Evolutionary conservation across 2,888 invertebrate genomes (phyloP).

Genomic region (Drosophila imparisetae): DNA sequence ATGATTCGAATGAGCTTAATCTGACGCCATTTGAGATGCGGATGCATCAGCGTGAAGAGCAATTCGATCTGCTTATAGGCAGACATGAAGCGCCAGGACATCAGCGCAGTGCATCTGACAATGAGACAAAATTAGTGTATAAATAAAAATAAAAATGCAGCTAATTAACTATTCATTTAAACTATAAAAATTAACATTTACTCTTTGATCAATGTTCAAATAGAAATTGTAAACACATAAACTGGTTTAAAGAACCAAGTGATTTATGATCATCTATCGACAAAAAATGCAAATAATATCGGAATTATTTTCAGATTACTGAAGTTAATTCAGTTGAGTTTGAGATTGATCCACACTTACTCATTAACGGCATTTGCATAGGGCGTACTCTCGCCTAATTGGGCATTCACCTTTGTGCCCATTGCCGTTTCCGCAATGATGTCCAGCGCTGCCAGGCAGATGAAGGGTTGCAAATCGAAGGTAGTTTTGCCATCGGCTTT

Average conservation of each 20-base stretch:
- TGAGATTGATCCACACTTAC: constrained; percentile 83
- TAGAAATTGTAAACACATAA: too few relatives aligned
- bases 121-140: not conserved
- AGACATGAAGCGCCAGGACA: constrained; percentile 74
- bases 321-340: not conserved
- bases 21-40: constrained; percentile 60
- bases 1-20: constrained; percentile 69
- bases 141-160: not conserved
- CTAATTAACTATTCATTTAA: not conserved
- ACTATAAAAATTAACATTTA: not conserved
- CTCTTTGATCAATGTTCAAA: too few relatives aligned
- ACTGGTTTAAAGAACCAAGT: too few relatives aligned
- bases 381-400: constrained; percentile 87
- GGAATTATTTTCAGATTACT: not conserved
- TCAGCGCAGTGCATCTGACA: constrained; percentile 68
- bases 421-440: constrained; percentile 85
- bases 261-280: too few relatives aligned
- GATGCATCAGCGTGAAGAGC: constrained; percentile 66
- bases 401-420: constrained; percentile 84
- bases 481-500: constrained; percentile 77
- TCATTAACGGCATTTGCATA: constrained; percentile 89
- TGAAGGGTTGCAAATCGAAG: constrained; percentile 87
- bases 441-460: constrained; percentile 87
- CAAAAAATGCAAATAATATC: too few relatives aligned
- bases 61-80: constrained; percentile 63